These are phyloP conservation scores for Chionoecetes opilio DNA, from an alignment of 1,140 invertebrate species.

Conservation along the genomic window DNA sequence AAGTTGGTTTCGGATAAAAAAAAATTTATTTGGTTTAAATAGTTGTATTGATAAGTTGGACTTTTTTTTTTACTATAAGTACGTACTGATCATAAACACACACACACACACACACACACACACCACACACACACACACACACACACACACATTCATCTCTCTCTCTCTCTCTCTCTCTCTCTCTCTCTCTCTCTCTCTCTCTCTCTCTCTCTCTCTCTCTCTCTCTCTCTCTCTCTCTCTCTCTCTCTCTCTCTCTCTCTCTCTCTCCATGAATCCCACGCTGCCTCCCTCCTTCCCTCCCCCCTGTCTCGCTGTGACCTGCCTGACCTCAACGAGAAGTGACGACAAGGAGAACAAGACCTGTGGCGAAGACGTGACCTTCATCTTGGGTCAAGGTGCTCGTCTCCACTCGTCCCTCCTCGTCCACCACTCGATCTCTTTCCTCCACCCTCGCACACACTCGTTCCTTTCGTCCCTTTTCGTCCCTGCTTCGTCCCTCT, in stretches of 20 bases:
- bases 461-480: background rate
- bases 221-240: slow-evolving; percentile 67
- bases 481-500: slow-evolving; percentile 34
- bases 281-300: background rate
- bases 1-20: too few relatives aligned
- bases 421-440: background rate
- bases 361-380: slow-evolving; percentile 9
- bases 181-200: background rate
- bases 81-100: background rate
- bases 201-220: slow-evolving; percentile 66
- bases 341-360: background rate
- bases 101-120: slow-evolving; percentile 1
- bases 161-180: slow-evolving; percentile 42
- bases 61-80: too few relatives aligned
- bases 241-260: slow-evolving; percentile 3
- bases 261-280: slow-evolving; percentile 9
- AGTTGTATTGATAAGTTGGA: too few relatives aligned
- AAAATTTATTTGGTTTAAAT: too few relatives aligned
- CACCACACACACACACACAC: slow-evolving; percentile 6
- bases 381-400: background rate
- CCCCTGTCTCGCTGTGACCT: background rate
- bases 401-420: too few relatives aligned
- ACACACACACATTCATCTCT: background rate
- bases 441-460: background rate
- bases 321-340: slow-evolving; percentile 35